Conservation (phyloP, 2,113 vertebrate genomes). For the Phoenicopterus ruber region DNA sequence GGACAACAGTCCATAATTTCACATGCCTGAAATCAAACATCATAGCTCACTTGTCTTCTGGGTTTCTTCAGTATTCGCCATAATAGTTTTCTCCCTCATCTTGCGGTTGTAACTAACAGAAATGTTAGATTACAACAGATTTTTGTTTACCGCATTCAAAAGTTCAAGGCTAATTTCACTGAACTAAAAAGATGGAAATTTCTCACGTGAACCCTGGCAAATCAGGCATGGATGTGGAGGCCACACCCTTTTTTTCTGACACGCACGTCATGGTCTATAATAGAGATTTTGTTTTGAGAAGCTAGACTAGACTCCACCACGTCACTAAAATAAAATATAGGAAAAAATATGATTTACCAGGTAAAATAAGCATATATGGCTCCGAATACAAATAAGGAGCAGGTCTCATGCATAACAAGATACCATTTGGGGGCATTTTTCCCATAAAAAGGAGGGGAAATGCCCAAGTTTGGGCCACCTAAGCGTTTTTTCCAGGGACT, state of each 20-base stretch:
- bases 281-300: not conserved
- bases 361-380: not conserved
- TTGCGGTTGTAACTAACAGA: not conserved
- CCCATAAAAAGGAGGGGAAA: not conserved
- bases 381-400: not conserved
- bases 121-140: not conserved
- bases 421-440: not conserved
- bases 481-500: not conserved
- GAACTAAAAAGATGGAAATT: not conserved
- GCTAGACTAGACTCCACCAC: not conserved
- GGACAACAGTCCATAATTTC: not conserved
- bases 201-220: not conserved
- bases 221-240: not conserved
- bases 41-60: not conserved
- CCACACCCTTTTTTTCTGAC: not conserved
- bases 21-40: not conserved
- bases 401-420: not conserved
- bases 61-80: not conserved
- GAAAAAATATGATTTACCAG: not conserved
- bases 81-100: not conserved
- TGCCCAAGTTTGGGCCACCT: not conserved
- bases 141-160: not conserved
- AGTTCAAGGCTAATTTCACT: not conserved
- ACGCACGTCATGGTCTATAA: not conserved
- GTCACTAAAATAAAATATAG: not conserved